Conservation (phyloP, 2,888 invertebrate species). For the Macrophya annulata region DNA sequence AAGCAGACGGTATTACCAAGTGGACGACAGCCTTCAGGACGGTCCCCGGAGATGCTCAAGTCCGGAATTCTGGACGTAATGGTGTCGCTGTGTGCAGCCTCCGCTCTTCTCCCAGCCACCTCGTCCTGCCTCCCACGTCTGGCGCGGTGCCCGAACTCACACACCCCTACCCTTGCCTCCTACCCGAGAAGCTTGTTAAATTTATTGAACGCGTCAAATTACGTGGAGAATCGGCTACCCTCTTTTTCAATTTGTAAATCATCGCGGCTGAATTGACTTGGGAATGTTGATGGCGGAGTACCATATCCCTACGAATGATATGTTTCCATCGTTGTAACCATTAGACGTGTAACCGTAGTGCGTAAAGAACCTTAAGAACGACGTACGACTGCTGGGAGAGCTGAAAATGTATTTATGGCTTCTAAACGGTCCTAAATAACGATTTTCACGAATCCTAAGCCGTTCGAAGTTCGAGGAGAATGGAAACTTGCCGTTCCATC, state of each 20-base stretch:
- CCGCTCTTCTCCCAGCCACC: constrained; percentile 46
- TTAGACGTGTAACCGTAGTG: background rate
- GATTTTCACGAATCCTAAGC: constrained; percentile 16
- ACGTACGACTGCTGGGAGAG: constrained; percentile 3
- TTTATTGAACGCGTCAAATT: constrained; percentile 79
- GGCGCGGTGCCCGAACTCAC: constrained; percentile 39
- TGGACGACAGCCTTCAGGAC: constrained; percentile 46
- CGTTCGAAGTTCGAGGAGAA: constrained; percentile 15
- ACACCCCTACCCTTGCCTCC: background rate
- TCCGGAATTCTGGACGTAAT: constrained; percentile 75
- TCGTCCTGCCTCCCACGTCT: constrained; percentile 27
- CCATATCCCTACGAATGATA: background rate
- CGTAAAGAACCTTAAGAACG: constrained; percentile 1
- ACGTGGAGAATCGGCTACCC: constrained; percentile 70
- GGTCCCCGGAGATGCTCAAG: constrained; percentile 66
- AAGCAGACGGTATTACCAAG: constrained; percentile 48
- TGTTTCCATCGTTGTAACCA: background rate
- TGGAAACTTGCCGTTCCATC: constrained; percentile 21
- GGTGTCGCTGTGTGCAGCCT: constrained; percentile 73
- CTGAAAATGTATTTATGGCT: constrained; percentile 24
- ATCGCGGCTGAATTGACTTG: background rate
- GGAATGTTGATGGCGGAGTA: background rate
- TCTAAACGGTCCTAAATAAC: constrained; percentile 39
- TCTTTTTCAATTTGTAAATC: constrained; percentile 57
- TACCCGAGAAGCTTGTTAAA: constrained; percentile 75